Conservation (phyloP, 2,113 vertebrate genomes). For the Tachuris rubrigastra region DNA sequence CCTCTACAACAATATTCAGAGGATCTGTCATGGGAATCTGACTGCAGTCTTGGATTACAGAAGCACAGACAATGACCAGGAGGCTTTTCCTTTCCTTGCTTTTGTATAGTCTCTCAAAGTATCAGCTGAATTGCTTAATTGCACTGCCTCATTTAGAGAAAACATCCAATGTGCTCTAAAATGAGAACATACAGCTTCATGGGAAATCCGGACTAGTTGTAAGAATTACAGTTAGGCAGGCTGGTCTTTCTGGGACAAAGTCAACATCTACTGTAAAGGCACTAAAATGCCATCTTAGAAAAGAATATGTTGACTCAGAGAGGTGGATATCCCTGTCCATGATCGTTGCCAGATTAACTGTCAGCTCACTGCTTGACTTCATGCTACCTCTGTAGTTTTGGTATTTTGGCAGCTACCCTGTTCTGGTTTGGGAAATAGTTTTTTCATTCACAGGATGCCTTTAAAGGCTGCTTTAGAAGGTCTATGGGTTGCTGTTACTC, state of each 20-base stretch:
- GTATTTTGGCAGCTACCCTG: neutral
- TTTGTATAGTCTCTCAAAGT: neutral
- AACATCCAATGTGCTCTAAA: neutral
- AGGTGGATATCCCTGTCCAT: neutral
- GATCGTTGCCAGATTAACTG: neutral
- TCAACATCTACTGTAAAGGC: neutral
- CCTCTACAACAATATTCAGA: neutral
- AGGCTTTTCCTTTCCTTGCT: neutral
- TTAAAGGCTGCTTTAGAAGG: neutral
- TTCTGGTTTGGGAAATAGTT: neutral
- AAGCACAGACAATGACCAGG: neutral
- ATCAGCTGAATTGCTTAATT: neutral
- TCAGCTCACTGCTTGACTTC: neutral
- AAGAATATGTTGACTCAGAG: neutral
- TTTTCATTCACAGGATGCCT: neutral
- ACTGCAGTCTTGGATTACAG: neutral
- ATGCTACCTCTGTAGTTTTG: neutral
- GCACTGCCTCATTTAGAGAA: neutral
- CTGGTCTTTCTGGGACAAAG: neutral
- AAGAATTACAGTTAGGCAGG: neutral
- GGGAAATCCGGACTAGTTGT: neutral
- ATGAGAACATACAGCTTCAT: neutral
- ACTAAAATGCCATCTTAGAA: neutral
- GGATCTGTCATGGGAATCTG: neutral
- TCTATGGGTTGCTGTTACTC: neutral